Evolutionary conservation across 53 echinoderm and acorn worm species (phyloP), one percentile per base, ranked within the genome.

Genomic region (Zoroaster sp.): DNA sequence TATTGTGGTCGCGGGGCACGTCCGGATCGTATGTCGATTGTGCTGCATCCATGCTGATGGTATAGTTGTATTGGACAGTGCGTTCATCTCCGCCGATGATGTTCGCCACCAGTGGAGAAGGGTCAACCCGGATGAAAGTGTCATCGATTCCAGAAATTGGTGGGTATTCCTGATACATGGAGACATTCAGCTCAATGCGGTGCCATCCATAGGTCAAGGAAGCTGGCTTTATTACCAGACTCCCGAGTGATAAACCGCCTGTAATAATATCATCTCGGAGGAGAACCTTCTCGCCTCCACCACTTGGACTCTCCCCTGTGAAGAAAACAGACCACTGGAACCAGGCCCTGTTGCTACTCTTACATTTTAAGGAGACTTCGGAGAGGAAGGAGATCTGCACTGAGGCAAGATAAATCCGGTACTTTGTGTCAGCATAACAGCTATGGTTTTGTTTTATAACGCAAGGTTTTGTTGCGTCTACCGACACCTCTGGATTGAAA

Each of bases 131-230:
- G 8, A 95, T 71, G 72, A 35, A 72, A 1, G 88, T 77, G 41
- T 46, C 74, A 67, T 88, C 93, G 0, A 72, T 39, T 6, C 75
- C 73, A 69, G 54, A 75, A 3, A 90, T 77, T 7, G 83, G 83
- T 5, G 88, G 77, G 41, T 70, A 33, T 28, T 91, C 91, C 8
- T 78, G 79, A 8, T 88, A 78, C 95, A 95, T 95, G 53, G 95
- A 91, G 20, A 95, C 95, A 66, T 95, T 95, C 0, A 95, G 80
- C 87, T 93, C 86, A 20, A 93, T 53, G 51, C 88, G 75, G 86
- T 91, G 93, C 49, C 67, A 65, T 4, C 93, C 95, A 39, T 91
- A 93, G 0, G 43, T 78, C 53, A 95, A 33, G 40, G 89, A 45
- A 41, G 92, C 78, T 13, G 87, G 68, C 7, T 70, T 77, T 31